phyloP scores from a whole-genome alignment of 1,140 invertebrate species.

The Eueides isabella region DNA sequence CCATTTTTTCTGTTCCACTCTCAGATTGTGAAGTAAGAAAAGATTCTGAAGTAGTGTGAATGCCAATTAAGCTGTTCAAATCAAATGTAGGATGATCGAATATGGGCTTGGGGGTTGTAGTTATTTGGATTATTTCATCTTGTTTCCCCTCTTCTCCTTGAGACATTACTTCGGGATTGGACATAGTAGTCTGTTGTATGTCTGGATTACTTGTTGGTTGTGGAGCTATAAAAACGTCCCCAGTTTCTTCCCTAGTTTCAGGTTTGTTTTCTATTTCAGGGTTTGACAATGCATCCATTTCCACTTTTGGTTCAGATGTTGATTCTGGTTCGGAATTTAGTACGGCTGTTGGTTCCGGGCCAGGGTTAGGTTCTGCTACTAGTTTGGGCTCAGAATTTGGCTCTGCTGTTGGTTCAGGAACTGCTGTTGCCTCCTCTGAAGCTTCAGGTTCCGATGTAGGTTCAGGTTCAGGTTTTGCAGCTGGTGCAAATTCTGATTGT shows the following conservation, averaged over 20 bases:
- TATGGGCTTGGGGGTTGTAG: conserved; percentile 14
- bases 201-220: background rate
- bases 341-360: conserved; percentile 31
- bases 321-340: background rate
- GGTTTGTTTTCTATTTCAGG: background rate
- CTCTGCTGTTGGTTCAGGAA: conserved; percentile 41
- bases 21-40: background rate
- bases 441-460: conserved; percentile 40
- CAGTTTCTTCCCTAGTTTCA: background rate
- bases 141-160: conserved; percentile 9
- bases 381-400: conserved; percentile 47
- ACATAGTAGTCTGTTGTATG: background rate
- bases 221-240: background rate
- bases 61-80: conserved; percentile 35
- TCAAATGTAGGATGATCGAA: conserved; percentile 36
- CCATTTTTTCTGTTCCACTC: conserved; percentile 8
- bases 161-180: background rate
- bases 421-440: conserved; percentile 38
- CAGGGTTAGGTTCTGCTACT: conserved; percentile 45
- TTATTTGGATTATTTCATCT: conserved; percentile 11
- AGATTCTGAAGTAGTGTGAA: conserved; percentile 28
- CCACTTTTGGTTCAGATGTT: background rate
- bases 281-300: background rate
- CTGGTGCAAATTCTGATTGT: conserved; percentile 39
- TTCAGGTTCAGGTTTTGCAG: conserved; percentile 44